Conservation (phyloP, 2,113 vertebrate genomes). For the Chroicocephalus ridibundus region DNA sequence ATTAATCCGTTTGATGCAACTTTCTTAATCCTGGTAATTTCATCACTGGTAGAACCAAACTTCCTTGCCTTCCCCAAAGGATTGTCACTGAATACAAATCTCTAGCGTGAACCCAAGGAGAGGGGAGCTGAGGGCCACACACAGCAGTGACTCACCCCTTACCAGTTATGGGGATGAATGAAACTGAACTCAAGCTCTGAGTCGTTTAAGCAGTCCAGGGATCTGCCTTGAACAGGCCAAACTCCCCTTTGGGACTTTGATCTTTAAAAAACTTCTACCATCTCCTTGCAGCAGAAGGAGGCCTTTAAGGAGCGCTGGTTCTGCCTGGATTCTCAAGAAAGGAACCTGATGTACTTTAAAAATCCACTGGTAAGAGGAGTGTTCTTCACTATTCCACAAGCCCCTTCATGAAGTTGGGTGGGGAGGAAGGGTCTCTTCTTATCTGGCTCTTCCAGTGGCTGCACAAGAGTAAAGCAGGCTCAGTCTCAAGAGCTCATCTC, state of each 20-base stretch:
- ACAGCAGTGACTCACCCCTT: background rate
- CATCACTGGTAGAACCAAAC: background rate
- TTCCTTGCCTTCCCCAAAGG: background rate
- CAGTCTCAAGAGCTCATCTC: background rate
- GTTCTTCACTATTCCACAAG: background rate
- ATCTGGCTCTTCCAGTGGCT: background rate
- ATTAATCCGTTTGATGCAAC: background rate
- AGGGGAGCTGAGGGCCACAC: background rate
- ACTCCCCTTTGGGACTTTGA: background rate
- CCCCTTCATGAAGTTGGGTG: background rate
- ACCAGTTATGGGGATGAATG: background rate
- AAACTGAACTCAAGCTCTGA: background rate
- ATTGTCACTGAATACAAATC: background rate
- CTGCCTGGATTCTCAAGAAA: conserved; percentile 85
- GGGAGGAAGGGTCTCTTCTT: background rate
- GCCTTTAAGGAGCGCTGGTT: conserved; percentile 92
- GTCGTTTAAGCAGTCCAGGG: background rate
- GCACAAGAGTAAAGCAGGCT: background rate
- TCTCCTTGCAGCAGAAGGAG: conserved; percentile 83
- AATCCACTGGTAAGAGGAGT: conserved; percentile 81
- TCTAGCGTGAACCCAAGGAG: background rate
- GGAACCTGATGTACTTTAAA: conserved; percentile 90
- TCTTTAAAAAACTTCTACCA: conserved; percentile 13
- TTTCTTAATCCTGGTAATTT: background rate
- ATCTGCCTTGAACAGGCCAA: background rate